Percentiles rank a stretch among this genome's conserved stretches.
Evolutionary conservation across 1,140 invertebrate species (phyloP).

Genomic region (Brachionus paranguensis): DNA sequence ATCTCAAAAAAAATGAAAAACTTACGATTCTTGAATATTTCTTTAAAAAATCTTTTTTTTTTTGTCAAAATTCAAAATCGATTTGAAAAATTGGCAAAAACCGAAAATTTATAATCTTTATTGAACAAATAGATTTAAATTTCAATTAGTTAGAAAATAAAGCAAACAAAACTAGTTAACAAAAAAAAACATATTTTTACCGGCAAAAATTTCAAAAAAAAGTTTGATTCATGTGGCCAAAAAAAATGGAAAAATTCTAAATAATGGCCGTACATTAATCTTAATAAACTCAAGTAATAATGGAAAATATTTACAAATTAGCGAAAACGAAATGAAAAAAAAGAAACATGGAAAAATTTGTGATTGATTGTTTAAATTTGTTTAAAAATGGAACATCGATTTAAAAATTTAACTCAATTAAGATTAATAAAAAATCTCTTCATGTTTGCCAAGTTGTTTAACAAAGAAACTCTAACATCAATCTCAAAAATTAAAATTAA

Average conservation of each 20-base stretch:
- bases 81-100: constrained; percentile 13
- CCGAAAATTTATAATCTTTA: not conserved
- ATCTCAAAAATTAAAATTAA: constrained; percentile 3
- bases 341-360: not conserved
- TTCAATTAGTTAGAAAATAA: not conserved
- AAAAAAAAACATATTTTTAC: not conserved
- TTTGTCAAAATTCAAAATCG: not conserved
- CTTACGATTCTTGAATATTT: constrained; percentile 12
- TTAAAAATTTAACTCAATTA: constrained; percentile 11
- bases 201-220: constrained; percentile 20
- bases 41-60: not conserved
- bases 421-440: not conserved
- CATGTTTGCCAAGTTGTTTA: not conserved
- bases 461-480: not conserved
- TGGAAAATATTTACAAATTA: constrained; percentile 12
- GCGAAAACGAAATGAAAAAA: constrained; percentile 3
- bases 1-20: not conserved
- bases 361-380: constrained; percentile 1
- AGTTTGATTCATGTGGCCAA: not conserved
- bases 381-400: not conserved
- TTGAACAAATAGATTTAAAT: not conserved
- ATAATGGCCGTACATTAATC: not conserved
- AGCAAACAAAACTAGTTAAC: not conserved
- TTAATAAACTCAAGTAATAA: not conserved
- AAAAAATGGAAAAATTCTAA: not conserved